Evolutionary conservation across 2,113 vertebrate genomes (phyloP), one percentile per base, ranked within the genome.

Genomic region (Solea solea): DNA sequence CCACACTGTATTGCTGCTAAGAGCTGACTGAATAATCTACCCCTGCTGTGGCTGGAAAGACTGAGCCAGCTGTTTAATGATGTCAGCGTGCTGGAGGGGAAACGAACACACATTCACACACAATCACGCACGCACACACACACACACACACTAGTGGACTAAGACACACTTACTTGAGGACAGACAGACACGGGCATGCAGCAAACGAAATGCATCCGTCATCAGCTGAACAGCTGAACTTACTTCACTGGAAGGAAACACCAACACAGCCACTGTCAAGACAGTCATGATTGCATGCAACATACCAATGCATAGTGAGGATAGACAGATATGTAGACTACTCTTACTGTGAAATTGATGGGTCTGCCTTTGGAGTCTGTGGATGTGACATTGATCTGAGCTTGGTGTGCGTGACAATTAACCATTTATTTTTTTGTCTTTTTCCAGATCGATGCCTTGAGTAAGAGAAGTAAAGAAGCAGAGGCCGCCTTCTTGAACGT

Each of bases 401-500:
- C 8, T 50, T 28, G 49, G 25, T 42, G 13, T 56, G 7, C 42
- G 40, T 62, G 50, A 69, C 45, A 52, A 72, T 82, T 78, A 78
- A 82, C 51, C 14, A 3, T 62, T 46, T 28, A 5, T 12, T 12
- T 76, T 50, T 42, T 58, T 59, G 21, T 46, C 8, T 59, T 64
- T 84, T 66, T 68, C 45, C 89, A 99, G 98, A 97, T 99, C 51
- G 98, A 99, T 84, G 97, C 97, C 69, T 90, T 99, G 92, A 98
- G 97, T 88, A 98, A 97, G 92, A 95, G 97, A 93, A 99, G 98
- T 93, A 99, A 99, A 95, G 97, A 99, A 95, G 96, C 98, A 74
- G 98, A 99, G 92, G 95, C 96, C 69, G 97, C 98, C 89, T 99
- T 99, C 94, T 93, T 99, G 92, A 98, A 98, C 83, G 97, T 99